Conservation (phyloP, 2,797 vertebrate species). For the Phyllotis vaccarum region DNA sequence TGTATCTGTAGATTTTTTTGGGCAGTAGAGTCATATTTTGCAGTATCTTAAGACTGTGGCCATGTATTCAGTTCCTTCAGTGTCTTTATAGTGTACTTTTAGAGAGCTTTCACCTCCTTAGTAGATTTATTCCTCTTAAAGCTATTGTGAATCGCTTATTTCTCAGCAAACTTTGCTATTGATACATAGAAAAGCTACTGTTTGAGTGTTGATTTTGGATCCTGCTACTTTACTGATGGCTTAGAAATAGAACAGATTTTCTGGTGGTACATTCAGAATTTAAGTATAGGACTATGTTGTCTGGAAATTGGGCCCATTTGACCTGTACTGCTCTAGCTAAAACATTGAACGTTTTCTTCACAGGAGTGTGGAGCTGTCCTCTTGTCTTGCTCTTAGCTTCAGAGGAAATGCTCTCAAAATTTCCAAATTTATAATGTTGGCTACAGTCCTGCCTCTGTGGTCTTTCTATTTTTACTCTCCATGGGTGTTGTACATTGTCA, state of each 20-base stretch:
- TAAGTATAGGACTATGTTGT: not conserved
- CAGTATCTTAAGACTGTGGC: not conserved
- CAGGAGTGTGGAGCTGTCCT: not conserved
- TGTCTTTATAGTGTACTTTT: not conserved
- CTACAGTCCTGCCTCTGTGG: not conserved
- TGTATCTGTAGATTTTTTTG: not conserved
- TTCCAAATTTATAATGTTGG: too few species aligned
- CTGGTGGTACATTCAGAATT: not conserved
- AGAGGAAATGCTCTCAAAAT: not conserved
- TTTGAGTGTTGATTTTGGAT: not conserved
- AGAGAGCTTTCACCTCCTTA: not conserved
- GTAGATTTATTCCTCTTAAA: not conserved
- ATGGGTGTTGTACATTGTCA: not conserved
- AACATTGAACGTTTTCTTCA: not conserved
- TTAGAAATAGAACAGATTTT: not conserved
- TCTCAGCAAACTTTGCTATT: not conserved
- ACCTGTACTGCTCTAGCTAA: not conserved
- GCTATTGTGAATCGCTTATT: not conserved
- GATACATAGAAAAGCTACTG: not conserved
- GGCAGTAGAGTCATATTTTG: not conserved
- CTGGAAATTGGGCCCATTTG: not conserved
- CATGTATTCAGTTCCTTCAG: not conserved
- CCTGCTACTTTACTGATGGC: not conserved
- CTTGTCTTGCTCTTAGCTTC: not conserved
- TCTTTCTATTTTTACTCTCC: not conserved